These are phyloP conservation scores for Anoura caudifer DNA, from an alignment of 2,113 vertebrate genomes.

Conservation along the genomic window DNA sequence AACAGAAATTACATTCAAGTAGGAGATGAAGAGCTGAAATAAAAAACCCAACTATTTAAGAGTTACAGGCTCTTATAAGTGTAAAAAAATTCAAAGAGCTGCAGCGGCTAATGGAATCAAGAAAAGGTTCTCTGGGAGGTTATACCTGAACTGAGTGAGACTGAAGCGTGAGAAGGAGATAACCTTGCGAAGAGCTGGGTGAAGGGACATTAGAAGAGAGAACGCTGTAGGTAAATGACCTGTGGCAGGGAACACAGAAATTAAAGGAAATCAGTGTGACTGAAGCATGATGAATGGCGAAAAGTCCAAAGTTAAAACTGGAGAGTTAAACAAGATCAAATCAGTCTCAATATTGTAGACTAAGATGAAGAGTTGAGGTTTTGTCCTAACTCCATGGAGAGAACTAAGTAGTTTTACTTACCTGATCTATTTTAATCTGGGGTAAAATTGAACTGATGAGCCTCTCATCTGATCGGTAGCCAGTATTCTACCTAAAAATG, in stretches of 20 bases:
- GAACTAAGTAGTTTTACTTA: background rate
- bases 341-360: background rate
- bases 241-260: background rate
- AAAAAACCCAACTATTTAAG: background rate
- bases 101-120: background rate
- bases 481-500: background rate
- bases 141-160: background rate
- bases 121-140: background rate
- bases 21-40: background rate
- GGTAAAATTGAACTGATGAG: background rate
- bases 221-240: background rate
- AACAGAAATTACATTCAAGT: background rate
- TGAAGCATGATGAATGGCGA: background rate
- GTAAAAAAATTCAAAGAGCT: background rate
- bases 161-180: background rate
- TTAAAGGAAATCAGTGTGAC: background rate
- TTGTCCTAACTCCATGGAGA: background rate
- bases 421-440: background rate
- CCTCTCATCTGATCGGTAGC: background rate
- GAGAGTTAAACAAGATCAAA: background rate
- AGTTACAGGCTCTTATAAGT: background rate
- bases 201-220: background rate
- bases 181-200: background rate
- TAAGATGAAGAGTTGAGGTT: background rate
- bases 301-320: background rate